A percentile compares a stretch with the other conserved stretches of the same genome.
Evolutionary conservation across 2,888 invertebrate species (phyloP).

Genomic region (Anthophora plumipes): DNA sequence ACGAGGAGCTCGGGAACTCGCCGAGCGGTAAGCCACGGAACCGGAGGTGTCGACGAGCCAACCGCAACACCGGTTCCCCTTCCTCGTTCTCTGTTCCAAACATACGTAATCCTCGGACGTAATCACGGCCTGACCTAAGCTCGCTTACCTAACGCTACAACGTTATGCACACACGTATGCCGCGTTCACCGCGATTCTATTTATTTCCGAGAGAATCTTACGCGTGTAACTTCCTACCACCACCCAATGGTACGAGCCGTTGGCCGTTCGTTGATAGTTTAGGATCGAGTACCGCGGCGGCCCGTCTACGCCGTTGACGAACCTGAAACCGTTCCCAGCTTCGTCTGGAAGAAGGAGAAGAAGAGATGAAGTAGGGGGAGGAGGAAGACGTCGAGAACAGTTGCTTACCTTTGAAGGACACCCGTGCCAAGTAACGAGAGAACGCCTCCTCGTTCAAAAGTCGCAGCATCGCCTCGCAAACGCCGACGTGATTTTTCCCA

Average conservation of each 20-base stretch:
- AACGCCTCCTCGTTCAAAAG: slow-evolving; percentile 84
- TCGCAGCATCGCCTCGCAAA: slow-evolving; percentile 84
- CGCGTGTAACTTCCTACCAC: slow-evolving; percentile 85
- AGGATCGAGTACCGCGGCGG: slow-evolving; percentile 86
- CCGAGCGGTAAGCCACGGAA: slow-evolving; percentile 77
- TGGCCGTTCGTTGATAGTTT: slow-evolving; percentile 83
- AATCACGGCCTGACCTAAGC: too few relatives aligned
- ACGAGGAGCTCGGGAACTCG: slow-evolving; percentile 84
- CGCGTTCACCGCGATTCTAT: too few relatives aligned
- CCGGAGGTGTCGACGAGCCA: slow-evolving; percentile 79
- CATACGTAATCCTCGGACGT: too few relatives aligned
- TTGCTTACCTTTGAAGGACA: slow-evolving; percentile 85
- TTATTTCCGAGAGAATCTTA: slow-evolving; percentile 65
- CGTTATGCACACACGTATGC: too few relatives aligned
- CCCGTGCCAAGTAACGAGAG: slow-evolving; percentile 84
- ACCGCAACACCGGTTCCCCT: slow-evolving; percentile 78
- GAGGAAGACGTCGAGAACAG: slow-evolving; percentile 85
- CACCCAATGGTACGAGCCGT: slow-evolving; percentile 83
- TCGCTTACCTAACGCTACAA: too few relatives aligned
- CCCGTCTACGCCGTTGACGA: slow-evolving; percentile 85
- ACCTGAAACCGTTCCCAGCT: slow-evolving; percentile 84
- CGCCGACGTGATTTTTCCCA: slow-evolving; percentile 77
- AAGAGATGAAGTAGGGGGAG: too few relatives aligned
- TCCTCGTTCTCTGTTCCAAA: slow-evolving; percentile 77
- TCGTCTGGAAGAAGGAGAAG: slow-evolving; percentile 82